Evolutionary conservation across 2,797 vertebrate genomes (phyloP), one percentile per base, ranked within the genome.

Genomic region (Girardinus metallicus): DNA sequence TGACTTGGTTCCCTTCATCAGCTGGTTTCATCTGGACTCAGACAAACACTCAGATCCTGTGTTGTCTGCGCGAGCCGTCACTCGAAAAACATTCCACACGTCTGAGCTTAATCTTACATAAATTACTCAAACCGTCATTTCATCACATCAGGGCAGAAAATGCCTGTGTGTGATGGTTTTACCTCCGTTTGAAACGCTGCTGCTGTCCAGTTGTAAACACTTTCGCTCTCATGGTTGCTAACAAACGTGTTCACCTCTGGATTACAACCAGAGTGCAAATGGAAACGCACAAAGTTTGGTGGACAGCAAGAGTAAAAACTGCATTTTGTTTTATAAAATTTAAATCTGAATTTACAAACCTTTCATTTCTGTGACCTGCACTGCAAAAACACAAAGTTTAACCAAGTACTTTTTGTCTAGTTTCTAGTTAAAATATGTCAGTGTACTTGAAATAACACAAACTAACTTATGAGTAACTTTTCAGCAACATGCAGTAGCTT

Each of bases 71-170:
- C 26, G 23, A 79, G 78, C 70, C 31, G 1, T 51, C 39, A 60
- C 71, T 10, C 23, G 47, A 41, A 72, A 51, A 60, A 78, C 16
- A 75, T 75, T 78, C 66, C 76, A 47, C 9, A 72, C 3, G 44
- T 41, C 44, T 41, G 43, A 43, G 18, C 34, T 49, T 73, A 51
- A 34, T 73, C 53, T 53, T 4, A 31, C 5, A 53, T 53, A 60
- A 47, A 62, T 41, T 29, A 41, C 34, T 34, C 36, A 34, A 57
- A 55, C 43, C 23, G 29, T 76, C 66, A 62, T 31, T 43, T 31
- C 18, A 15, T 49, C 66, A 62, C 2, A 62, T 39, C 34, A 57
- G 70, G 76, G 29, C 8, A 73, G 41, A 72, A 72, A 73, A 43
- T 1, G 18, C 47, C 77, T 68, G 53, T 18, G n/a, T 41, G 18